Evolutionary conservation across 2,888 invertebrate species (phyloP), one percentile per base, ranked within the genome.

Genomic region (Lasioglossum pauxillum): DNA sequence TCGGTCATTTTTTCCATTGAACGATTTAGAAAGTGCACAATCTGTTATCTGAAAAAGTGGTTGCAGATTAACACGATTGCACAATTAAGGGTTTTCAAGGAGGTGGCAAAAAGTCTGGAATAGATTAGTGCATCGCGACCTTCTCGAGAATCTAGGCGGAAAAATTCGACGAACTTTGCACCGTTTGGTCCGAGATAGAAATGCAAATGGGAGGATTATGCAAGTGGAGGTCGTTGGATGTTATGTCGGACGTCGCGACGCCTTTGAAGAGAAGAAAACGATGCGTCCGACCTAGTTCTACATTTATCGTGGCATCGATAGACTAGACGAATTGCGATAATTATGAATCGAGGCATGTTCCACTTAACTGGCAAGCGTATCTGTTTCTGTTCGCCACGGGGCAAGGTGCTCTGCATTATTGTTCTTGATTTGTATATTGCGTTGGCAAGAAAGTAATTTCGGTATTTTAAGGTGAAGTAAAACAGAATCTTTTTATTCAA

Each of bases 91-190:
- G 53, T 38, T 53, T 19, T 35, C 23, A 12, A 41, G 38, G 10
- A 27, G n/a, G 19, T 31, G 16, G 12, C 5, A 38, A 75, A 44
- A 38, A 5, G 16, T 46, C 8, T 19, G 57, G 19, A 31, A 5
- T 14, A 19, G 19, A 46, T 31, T 7, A 10, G 16, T n/a, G 31
- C 35, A 23, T 27, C 16, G 19, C n/a, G 31, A 19, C 19, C 69
- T 82, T 38, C 27, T 38, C 19, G 27, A n/a, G 35, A 53, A 79
- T 73, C 19, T 78, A 76, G 84, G 84, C 41, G 60, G 31, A 86
- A 86, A 85, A 85, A 85, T 77, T 27, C 5, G 1, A 71, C 44
- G 77, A 72, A 84, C 76, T 86, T 80, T 76, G 77, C 14, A 76
- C 44, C 73, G 44, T 57, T 76, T 41, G 41, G 19, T 23, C 31